Evolutionary conservation across 2,113 vertebrate species (phyloP).

Genomic region (Mesembrinibis cayennensis): DNA sequence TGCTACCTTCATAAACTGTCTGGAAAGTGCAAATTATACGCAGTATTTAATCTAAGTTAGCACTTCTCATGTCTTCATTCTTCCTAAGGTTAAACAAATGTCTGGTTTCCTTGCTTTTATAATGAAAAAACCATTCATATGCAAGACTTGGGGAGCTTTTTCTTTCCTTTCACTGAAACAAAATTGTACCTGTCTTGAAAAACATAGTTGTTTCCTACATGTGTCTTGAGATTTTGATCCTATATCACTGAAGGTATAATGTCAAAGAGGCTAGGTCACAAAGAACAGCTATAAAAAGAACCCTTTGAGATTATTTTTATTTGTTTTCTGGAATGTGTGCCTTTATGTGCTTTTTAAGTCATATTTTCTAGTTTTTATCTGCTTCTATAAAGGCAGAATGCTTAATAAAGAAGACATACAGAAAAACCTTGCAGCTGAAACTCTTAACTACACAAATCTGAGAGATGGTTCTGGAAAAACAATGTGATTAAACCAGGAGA

Average conservation of each 20-base stretch:
- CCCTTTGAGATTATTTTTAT: background rate
- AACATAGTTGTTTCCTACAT: background rate
- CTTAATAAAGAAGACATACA: background rate
- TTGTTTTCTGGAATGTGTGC: background rate
- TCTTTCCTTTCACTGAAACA: background rate
- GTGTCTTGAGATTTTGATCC: background rate
- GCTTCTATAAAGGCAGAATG: background rate
- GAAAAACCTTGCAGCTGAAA: background rate
- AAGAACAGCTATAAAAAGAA: background rate
- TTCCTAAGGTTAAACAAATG: background rate
- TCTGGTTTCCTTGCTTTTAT: background rate
- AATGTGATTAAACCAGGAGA: background rate
- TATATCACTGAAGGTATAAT: background rate
- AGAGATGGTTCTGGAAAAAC: background rate
- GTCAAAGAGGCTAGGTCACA: background rate
- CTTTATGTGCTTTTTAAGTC: background rate
- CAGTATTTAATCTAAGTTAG: background rate
- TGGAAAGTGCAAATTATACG: background rate
- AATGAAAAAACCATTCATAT: background rate
- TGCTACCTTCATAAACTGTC: background rate
- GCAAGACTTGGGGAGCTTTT: background rate
- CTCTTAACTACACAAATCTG: background rate
- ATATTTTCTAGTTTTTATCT: background rate
- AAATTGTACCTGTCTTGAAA: background rate
- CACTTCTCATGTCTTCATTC: background rate